Conservation (phyloP, 2,113 vertebrate genomes). For the Chaetops frenatus region DNA sequence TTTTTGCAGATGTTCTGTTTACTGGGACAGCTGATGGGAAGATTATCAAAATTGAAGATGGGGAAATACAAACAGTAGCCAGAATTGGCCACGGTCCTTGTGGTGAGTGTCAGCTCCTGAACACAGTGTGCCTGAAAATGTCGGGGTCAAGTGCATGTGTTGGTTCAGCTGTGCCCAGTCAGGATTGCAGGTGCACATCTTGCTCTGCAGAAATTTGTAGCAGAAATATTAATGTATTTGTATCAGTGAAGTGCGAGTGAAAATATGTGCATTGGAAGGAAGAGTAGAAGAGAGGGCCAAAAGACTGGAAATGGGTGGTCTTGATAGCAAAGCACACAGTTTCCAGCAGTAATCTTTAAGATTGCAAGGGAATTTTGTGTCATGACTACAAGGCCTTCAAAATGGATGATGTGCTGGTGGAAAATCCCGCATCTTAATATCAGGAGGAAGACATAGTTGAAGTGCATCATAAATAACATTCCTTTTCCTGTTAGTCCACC, state of each 20-base stretch:
- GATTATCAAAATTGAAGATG: constrained; percentile 87
- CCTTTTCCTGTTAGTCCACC: neutral
- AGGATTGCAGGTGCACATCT: neutral
- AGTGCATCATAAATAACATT: neutral
- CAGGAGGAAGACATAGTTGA: rapidly evolving
- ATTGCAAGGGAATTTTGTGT: neutral
- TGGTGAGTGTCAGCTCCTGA: constrained; percentile 73
- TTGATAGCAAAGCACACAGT: neutral
- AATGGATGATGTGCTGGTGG: neutral
- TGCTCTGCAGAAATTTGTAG: neutral
- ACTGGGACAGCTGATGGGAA: constrained; percentile 91
- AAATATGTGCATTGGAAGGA: neutral
- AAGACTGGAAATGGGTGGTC: neutral
- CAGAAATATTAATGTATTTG: neutral
- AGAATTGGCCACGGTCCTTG: constrained; percentile 84
- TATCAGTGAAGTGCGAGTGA: neutral
- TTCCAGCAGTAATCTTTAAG: neutral
- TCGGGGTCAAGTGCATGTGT: neutral
- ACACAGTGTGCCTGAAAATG: neutral
- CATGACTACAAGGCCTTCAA: neutral
- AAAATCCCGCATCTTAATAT: neutral
- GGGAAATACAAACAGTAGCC: constrained; percentile 77
- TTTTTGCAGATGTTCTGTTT: constrained; percentile 84
- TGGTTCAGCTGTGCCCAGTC: neutral
- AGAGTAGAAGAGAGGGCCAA: neutral